A percentile compares a stretch with the other conserved stretches of the same genome.
Conservation (phyloP, 2,797 vertebrate genomes). For the Clamator glandarius region DNA sequence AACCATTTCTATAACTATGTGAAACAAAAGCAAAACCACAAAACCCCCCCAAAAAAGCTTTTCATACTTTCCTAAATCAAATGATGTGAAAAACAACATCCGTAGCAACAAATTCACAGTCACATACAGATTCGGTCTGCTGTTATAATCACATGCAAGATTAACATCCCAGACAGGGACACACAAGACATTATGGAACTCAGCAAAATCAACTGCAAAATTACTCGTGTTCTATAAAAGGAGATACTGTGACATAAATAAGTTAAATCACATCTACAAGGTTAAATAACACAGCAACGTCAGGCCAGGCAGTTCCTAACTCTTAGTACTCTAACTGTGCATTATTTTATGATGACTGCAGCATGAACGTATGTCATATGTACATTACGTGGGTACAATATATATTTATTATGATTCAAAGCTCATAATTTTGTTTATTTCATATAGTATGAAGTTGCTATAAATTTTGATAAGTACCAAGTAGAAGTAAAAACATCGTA, state of each 20-base stretch:
- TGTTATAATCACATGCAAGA: slow-evolving; percentile 16
- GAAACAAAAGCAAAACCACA: background rate
- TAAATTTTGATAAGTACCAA: background rate
- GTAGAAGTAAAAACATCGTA: background rate
- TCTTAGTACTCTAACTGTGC: background rate
- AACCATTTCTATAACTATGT: background rate
- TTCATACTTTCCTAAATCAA: background rate
- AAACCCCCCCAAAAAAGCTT: background rate
- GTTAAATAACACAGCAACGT: background rate
- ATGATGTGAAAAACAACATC: background rate
- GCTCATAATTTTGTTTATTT: background rate
- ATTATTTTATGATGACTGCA: background rate
- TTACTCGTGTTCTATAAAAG: background rate
- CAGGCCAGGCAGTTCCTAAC: background rate
- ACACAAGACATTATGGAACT: background rate
- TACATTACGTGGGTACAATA: background rate
- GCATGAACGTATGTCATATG: background rate
- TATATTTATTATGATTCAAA: background rate
- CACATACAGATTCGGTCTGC: background rate
- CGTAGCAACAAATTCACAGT: background rate
- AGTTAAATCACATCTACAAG: background rate
- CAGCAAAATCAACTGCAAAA: background rate
- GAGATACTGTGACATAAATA: background rate
- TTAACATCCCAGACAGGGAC: background rate
- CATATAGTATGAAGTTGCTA: background rate